These are phyloP conservation scores for Petrolisthes cinctipes DNA, from an alignment of 2,888 invertebrate species.

Conservation along the genomic window DNA sequence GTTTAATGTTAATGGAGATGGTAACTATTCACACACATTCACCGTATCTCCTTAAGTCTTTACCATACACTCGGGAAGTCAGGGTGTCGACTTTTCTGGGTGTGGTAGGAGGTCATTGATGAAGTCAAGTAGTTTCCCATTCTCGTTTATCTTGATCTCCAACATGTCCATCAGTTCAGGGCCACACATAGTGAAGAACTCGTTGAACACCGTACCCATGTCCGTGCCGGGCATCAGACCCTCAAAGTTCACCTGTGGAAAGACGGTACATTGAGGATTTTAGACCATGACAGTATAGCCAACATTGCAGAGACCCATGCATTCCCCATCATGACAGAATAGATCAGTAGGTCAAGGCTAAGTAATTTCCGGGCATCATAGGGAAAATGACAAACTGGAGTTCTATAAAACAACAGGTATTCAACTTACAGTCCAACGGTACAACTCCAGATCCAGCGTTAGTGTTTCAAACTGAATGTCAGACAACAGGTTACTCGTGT, in stretches of 20 bases:
- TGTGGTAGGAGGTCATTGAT: neutral
- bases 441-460: neutral
- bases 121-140: neutral
- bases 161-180: slow-evolving; percentile 15
- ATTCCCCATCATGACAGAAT: no score
- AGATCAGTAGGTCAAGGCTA: no score
- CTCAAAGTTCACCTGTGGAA: slow-evolving; percentile 17
- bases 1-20: no score
- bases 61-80: no score
- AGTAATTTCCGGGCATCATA: no score
- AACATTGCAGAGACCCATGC: no score
- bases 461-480: neutral
- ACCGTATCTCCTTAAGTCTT: no score
- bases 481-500: neutral
- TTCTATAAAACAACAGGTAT: no score
- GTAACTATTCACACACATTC: no score
- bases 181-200: slow-evolving; percentile 18
- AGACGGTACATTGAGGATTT: neutral
- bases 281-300: neutral
- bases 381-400: no score
- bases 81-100: no score
- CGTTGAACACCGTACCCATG: slow-evolving; percentile 14
- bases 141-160: slow-evolving; percentile 3
- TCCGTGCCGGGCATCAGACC: slow-evolving; percentile 24
- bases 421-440: neutral